Evolutionary conservation across 2,113 vertebrate genomes (phyloP).

Genomic region (Caranx ignobilis): DNA sequence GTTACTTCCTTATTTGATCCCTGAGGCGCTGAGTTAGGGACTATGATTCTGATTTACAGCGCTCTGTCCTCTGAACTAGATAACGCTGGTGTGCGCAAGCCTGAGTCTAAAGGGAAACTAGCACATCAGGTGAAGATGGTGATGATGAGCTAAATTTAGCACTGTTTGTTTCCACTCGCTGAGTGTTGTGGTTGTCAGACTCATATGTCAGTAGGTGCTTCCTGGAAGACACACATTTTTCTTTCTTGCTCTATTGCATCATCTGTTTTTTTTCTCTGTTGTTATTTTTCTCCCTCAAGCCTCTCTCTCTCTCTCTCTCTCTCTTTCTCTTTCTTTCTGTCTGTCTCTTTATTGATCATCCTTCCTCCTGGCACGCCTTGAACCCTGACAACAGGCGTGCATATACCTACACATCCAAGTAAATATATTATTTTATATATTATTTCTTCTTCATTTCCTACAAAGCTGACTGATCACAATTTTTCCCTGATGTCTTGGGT

Average conservation of each 20-base stretch:
- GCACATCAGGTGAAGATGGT: conserved; percentile 5
- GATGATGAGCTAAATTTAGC: conserved; percentile 29
- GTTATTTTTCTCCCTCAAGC: neutral
- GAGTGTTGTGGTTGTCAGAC: conserved; percentile 4
- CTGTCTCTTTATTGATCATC: too few relatives aligned
- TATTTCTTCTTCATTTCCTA: neutral
- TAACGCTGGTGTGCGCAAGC: neutral
- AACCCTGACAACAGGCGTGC: conserved; percentile 8
- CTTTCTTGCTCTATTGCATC: too few relatives aligned
- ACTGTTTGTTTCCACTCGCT: neutral
- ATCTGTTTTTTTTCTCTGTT: conserved; percentile 8
- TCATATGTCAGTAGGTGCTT: neutral
- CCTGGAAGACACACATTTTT: neutral
- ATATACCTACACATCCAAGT: neutral
- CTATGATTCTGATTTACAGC: neutral
- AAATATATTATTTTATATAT: too few relatives aligned
- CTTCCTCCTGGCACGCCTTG: conserved; percentile 9
- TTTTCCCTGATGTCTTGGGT: too few relatives aligned
- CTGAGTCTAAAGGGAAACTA: conserved; percentile 11
- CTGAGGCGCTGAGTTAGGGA: neutral
- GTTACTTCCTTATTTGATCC: conserved; percentile 5
- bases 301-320: neutral
- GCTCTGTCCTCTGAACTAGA: neutral
- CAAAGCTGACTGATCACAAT: neutral
- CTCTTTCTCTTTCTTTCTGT: neutral